These are phyloP conservation scores for Euclidia mi DNA, from an alignment of 2,888 invertebrate species.

Conservation along the genomic window DNA sequence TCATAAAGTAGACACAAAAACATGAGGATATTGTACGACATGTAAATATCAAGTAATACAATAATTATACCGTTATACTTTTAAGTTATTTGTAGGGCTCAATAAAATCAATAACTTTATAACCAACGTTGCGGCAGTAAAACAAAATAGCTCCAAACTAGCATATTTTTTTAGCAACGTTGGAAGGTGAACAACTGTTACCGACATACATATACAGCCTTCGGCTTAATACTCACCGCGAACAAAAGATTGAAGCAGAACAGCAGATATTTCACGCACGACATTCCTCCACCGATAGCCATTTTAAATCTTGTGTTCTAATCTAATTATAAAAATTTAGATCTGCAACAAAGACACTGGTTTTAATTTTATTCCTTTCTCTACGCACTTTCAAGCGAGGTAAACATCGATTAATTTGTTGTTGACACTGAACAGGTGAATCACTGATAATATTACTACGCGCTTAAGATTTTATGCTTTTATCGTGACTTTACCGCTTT, in stretches of 20 bases:
- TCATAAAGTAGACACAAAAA: no score
- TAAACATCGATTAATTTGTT: slow-evolving; percentile 76
- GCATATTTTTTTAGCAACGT: neutral
- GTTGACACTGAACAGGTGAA: slow-evolving; percentile 49
- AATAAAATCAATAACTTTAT: no score
- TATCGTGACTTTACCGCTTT: neutral
- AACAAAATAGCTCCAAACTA: neutral
- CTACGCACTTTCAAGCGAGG: slow-evolving; percentile 48
- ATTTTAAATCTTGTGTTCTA: slow-evolving; percentile 83
- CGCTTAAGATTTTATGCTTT: slow-evolving; percentile 6
- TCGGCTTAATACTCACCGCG: slow-evolving; percentile 92
- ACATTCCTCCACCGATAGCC: slow-evolving; percentile 95
- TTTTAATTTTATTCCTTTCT: slow-evolving; percentile 58
- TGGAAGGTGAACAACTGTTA: slow-evolving; percentile 33
- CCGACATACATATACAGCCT: slow-evolving; percentile 25
- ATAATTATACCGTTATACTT: no score
- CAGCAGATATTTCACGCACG: slow-evolving; percentile 96
- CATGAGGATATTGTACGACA: no score
- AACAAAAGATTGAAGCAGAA: slow-evolving; percentile 96
- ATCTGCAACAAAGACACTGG: slow-evolving; percentile 78
- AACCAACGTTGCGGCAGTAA: no score
- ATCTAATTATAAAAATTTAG: slow-evolving; percentile 61
- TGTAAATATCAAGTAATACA: no score
- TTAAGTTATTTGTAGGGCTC: no score
- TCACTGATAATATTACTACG: neutral